phyloP scores from a whole-genome alignment of 2,888 invertebrate species.

The Prostheceraeus crozeri region DNA sequence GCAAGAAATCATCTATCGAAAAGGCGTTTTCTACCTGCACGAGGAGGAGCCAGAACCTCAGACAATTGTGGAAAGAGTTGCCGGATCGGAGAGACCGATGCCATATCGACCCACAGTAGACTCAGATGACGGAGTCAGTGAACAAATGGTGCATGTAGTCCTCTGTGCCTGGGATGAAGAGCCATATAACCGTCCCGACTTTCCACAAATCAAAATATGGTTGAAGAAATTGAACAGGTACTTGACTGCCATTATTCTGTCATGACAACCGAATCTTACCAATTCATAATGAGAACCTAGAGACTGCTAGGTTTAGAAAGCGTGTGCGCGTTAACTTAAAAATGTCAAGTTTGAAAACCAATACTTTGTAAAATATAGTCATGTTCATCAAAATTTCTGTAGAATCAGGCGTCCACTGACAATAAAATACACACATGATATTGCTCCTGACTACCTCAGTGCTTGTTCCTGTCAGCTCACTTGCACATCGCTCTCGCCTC shows the following conservation, averaged over 20 bases:
- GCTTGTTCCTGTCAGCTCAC: too few species aligned
- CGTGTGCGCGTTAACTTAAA: too few species aligned
- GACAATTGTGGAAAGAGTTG: slow-evolving; percentile 20
- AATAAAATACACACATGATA: too few species aligned
- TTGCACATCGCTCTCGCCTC: too few species aligned
- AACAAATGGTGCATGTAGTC: slow-evolving; percentile 25
- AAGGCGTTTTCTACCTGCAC: slow-evolving; percentile 61
- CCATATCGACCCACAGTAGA: slow-evolving; percentile 58
- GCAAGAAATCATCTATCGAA: slow-evolving; percentile 73
- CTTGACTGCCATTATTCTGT: neutral
- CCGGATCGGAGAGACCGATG: neutral
- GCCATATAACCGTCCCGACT: slow-evolving; percentile 26
- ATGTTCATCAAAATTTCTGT: too few species aligned
- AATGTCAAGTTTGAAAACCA: too few species aligned
- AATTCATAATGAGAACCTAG: too few species aligned
- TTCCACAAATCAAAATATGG: slow-evolving; percentile 16
- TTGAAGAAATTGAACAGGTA: slow-evolving; percentile 29
- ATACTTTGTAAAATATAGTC: too few species aligned
- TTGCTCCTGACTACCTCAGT: too few species aligned
- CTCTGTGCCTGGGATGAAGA: slow-evolving; percentile 25
- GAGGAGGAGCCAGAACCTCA: slow-evolving; percentile 15
- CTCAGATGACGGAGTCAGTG: slow-evolving; percentile 61
- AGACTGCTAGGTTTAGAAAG: too few species aligned
- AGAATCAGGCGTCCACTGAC: too few species aligned
- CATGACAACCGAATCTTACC: too few species aligned